A percentile compares a stretch with the other conserved stretches of the same genome.
These are phyloP conservation scores for Drosophila mayaguana DNA, from an alignment of 2,888 invertebrate species.

Conservation along the genomic window DNA sequence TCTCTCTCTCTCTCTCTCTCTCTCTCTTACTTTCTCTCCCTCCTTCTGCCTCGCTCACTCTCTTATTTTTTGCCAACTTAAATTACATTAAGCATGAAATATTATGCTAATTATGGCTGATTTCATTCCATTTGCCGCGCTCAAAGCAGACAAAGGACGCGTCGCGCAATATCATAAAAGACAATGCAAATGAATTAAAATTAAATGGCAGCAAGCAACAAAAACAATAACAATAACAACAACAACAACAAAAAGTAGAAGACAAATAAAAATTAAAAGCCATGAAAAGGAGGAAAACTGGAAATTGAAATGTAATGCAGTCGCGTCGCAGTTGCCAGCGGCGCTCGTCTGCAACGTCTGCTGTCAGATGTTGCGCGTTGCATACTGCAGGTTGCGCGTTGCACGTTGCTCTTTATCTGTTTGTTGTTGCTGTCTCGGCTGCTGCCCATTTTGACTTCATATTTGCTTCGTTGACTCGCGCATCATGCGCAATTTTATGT, in stretches of 20 bases:
- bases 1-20: not conserved
- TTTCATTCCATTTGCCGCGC: slow-evolving; percentile 65
- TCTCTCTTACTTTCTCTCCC: not conserved
- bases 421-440: slow-evolving; percentile 4
- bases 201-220: slow-evolving; percentile 59
- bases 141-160: slow-evolving; percentile 40
- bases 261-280: slow-evolving; percentile 39
- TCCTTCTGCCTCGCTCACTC: not conserved
- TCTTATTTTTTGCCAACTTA: slow-evolving; percentile 67
- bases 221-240: not conserved
- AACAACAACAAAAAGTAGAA: not conserved
- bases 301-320: slow-evolving; percentile 80
- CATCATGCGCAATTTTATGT: slow-evolving; percentile 65
- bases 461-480: slow-evolving; percentile 47
- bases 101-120: slow-evolving; percentile 80
- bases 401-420: slow-evolving; percentile 1
- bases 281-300: slow-evolving; percentile 30
- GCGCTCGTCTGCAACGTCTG: slow-evolving; percentile 32
- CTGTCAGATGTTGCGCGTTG: slow-evolving; percentile 44
- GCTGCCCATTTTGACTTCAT: slow-evolving; percentile 49
- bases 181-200: slow-evolving; percentile 82
- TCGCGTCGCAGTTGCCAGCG: slow-evolving; percentile 14
- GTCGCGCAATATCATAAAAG: slow-evolving; percentile 55
- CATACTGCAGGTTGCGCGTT: not conserved
- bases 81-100: slow-evolving; percentile 81